Percentiles rank a stretch among this genome's conserved stretches.
Evolutionary conservation across 1,140 invertebrate genomes (phyloP).

Genomic region (Cecropterus lyciades): DNA sequence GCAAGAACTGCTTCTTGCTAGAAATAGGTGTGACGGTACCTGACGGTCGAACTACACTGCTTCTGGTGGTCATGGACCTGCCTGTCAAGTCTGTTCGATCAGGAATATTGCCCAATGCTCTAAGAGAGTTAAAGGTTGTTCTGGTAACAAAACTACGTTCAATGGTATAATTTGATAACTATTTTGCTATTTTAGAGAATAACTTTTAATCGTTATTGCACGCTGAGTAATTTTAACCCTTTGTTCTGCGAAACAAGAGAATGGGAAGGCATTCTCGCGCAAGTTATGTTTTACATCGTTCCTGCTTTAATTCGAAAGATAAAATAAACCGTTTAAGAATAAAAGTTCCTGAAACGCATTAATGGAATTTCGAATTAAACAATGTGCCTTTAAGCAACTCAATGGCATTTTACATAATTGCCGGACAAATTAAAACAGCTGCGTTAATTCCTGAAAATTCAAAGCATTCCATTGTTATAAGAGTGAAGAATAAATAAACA

Average conservation of each 20-base stretch:
- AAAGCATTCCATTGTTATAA: slow-evolving; percentile 28
- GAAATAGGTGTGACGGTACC: too few relatives aligned
- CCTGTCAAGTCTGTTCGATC: too few relatives aligned
- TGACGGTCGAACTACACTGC: too few relatives aligned
- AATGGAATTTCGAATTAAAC: slow-evolving; percentile 5
- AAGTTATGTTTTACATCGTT: neutral
- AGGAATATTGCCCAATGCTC: too few relatives aligned
- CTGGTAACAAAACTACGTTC: too few relatives aligned
- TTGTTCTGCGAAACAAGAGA: neutral
- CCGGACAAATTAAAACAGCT: slow-evolving; percentile 27
- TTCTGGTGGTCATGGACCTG: too few relatives aligned
- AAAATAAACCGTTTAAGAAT: neutral
- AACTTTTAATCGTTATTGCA: neutral
- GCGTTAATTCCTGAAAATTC: slow-evolving; percentile 20
- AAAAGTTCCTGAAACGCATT: slow-evolving; percentile 1
- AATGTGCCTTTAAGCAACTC: slow-evolving; percentile 2
- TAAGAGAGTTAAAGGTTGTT: too few relatives aligned
- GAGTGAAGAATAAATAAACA: neutral
- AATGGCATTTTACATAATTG: slow-evolving; percentile 20
- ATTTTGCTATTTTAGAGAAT: too few relatives aligned
- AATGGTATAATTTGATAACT: too few relatives aligned
- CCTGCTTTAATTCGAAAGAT: neutral
- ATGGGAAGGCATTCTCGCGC: neutral
- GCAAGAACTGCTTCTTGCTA: too few relatives aligned
- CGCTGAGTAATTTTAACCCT: neutral